These are phyloP conservation scores for Trisateles emortualis DNA, from an alignment of 2,888 invertebrate genomes.

Conservation along the genomic window DNA sequence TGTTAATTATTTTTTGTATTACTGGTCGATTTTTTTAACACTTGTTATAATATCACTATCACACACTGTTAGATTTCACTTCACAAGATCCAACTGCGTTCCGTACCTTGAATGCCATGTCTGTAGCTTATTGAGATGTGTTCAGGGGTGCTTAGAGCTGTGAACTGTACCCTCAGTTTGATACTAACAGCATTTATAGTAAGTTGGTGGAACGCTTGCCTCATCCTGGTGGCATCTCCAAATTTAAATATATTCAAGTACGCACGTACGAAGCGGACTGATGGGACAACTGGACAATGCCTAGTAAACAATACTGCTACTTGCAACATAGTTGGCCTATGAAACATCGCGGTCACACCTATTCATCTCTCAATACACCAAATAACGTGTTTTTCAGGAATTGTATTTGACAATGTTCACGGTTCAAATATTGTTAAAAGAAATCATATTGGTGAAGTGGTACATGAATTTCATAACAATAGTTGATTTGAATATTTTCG, in stretches of 20 bases:
- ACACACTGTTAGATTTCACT: slow-evolving; percentile 57
- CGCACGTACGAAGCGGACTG: slow-evolving; percentile 79
- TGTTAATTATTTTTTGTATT: background rate
- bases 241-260: slow-evolving; percentile 87
- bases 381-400: slow-evolving; percentile 60
- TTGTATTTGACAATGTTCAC: slow-evolving; percentile 56
- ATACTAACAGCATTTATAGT: slow-evolving; percentile 78
- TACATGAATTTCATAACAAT: slow-evolving; percentile 38
- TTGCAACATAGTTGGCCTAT: slow-evolving; percentile 77
- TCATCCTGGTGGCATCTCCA: slow-evolving; percentile 85
- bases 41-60: slow-evolving; percentile 31
- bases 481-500: slow-evolving; percentile 24
- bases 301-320: slow-evolving; percentile 78
- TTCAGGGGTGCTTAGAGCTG: slow-evolving; percentile 75
- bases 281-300: slow-evolving; percentile 81
- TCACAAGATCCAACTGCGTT: slow-evolving; percentile 58
- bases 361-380: slow-evolving; percentile 64
- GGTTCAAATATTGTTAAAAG: slow-evolving; percentile 47
- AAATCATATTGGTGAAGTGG: slow-evolving; percentile 45
- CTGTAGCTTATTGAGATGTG: slow-evolving; percentile 66
- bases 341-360: slow-evolving; percentile 75
- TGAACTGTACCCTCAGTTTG: slow-evolving; percentile 77
- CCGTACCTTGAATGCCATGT: slow-evolving; percentile 84
- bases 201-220: slow-evolving; percentile 71
- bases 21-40: background rate